Evolutionary conservation across 2,888 invertebrate genomes (phyloP), one percentile per base, ranked within the genome.

Genomic region (Cataglyphis livida): DNA sequence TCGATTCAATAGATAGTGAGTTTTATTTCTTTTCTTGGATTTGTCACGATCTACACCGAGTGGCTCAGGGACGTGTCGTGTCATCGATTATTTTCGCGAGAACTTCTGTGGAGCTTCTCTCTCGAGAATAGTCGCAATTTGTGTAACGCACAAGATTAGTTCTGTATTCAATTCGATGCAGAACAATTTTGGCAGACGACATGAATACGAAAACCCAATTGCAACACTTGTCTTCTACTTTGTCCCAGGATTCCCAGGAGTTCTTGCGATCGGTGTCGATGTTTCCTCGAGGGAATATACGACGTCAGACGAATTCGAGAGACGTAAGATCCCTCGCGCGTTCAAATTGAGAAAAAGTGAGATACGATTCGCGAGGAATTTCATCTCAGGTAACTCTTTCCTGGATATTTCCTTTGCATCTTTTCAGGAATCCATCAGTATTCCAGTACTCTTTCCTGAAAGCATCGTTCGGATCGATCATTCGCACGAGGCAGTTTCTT

Each of bases 151-250:
- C 78, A 78, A 59, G 32, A 9, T 28, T 57, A 44, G 57, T 18
- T 66, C 51, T 51, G 51, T 35, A 35, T 59, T 59, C 18, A 21
- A 12, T 3, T 44, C 35, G 59, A 57, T 41, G 54, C 41, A 12
- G n/a, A n/a, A 76, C 28, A 76, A 66, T 65, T 76, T 76, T 64
- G 74, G 74, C 32, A 41, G 32, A 35, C 38, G 66, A 51, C 38
- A 35, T 41, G 21, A 75, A 21, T 64, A 21, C n/a, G 44, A 64
- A 48, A 66, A 54, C 1, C 35, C 51, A 35, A 35, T 76, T 12
- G n/a, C 35, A n/a, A 66, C 51, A 54, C 75, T 76, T 54, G 51
- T 76, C 25, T 68, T 76, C 21, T 32, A 35, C 15, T 68, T 76
- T 18, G 5, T n/a, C 3, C 38, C 38, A 38, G 38, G 6, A 48